Base-by-base conservation (phyloP, 1,140 invertebrate genomes). In the Hyposmocoma kahamanoa region DNA sequence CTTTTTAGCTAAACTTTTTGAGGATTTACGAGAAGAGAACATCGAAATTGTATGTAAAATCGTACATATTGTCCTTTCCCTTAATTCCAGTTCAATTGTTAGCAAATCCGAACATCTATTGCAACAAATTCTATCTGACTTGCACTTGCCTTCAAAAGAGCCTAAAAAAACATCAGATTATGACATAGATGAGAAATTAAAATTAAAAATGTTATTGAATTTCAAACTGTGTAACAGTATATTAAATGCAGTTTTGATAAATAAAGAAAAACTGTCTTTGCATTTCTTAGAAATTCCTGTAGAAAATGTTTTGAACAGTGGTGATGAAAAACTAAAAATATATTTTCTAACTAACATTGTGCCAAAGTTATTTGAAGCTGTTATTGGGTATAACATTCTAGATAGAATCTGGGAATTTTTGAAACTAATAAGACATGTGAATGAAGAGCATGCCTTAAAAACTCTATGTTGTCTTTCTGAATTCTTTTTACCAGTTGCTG, bases 91-190 rank as follows among this genome's bases (percentile, higher is more conserved):
- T n/a, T 67, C 50, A 17, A 45, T 81, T 24, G 46, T 66, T 0
- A 56, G 56, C 45, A 82, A 84, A 50, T 69, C 73, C 1, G 77
- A 84, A 59, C 78, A 84, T 63, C 61, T 84, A 38, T 20, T 84
- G n/a, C 81, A 82, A 42, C 78, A 84, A 55, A 65, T 84, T 15
- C 11, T 84, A 1, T 53, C 42, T 15, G 49, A 62, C 39, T 59
- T 77, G 19, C 57, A 66, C 41, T 43, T 71, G 18, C 55, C 59
- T 1, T 15, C n/a, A 28, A 3, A 41, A 11, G 11, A 10, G 0
- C 19, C 21, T 34, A 48, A 17, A 15, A 17, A 8, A 13, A 15
- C 19, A n/a, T 21, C 18, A 13, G 20, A 44, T 22, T n/a, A 20
- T 42, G 38, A 30, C 11, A 17, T 4, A 47, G 9, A n/a, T 13